phyloP scores from a whole-genome alignment of 1,140 invertebrate species.

The honey bee (Apis mellifera) region Amel_HAv3.1 CM009938.2:12684001-12684500 shows the following conservation, averaged over 20 bases:
- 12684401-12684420: background rate
- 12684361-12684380: background rate
- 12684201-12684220: too few species aligned
- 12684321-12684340: background rate
- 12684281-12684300: background rate
- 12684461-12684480: slow-evolving; percentile 44
- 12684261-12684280: background rate
- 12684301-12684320: background rate
- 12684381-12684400: background rate
- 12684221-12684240: too few species aligned
- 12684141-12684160: too few species aligned
- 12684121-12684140: too few species aligned
- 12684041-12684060: too few species aligned
- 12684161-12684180: too few species aligned
- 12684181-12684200: too few species aligned
- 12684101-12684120: too few species aligned
- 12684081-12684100: too few species aligned
- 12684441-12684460: slow-evolving; percentile 15
- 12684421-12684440: background rate
- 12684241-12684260: background rate
- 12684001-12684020: too few species aligned
- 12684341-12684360: background rate
- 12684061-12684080: too few species aligned
- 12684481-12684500: slow-evolving; percentile 44
- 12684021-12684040: too few species aligned